These are phyloP conservation scores for Ahaetulla prasina DNA, from an alignment of 2,113 vertebrate species.

Conservation along the genomic window DNA sequence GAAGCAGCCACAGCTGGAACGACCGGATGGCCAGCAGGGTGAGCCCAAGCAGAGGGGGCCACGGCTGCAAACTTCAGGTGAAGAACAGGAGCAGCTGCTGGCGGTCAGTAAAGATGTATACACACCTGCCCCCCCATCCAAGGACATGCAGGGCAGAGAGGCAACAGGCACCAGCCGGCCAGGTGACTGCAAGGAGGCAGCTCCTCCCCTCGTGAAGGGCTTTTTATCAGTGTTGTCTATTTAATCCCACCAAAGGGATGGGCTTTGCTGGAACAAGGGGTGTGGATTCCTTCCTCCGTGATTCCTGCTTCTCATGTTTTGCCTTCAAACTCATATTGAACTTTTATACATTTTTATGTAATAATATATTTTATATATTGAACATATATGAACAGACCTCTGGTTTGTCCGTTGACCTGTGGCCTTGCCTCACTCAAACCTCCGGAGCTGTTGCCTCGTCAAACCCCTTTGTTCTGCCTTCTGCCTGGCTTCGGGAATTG, in stretches of 20 bases:
- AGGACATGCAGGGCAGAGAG: neutral
- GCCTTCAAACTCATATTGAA: neutral
- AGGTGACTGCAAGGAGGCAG: neutral
- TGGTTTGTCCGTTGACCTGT: neutral
- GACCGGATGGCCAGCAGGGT: neutral
- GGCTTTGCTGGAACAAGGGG: too few species aligned
- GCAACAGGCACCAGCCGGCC: neutral
- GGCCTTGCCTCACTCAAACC: too few species aligned
- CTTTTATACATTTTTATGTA: too few species aligned
- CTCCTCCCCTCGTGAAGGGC: neutral
- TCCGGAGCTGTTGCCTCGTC: neutral
- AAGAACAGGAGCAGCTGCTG: neutral
- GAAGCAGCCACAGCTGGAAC: neutral
- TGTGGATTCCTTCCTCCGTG: too few species aligned
- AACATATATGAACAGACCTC: too few species aligned
- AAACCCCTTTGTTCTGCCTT: neutral
- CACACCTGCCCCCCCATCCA: neutral
- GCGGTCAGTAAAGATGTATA: neutral
- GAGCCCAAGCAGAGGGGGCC: neutral
- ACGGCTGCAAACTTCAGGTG: neutral
- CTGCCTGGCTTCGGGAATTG: neutral
- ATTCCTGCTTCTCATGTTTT: neutral
- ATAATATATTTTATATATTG: too few species aligned
- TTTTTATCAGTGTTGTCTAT: neutral
- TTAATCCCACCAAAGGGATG: neutral